Percentiles rank a stretch among this genome's conserved stretches.
Evolutionary conservation across 2,113 vertebrate genomes (phyloP).

Genomic region (Spea bombifrons): DNA sequence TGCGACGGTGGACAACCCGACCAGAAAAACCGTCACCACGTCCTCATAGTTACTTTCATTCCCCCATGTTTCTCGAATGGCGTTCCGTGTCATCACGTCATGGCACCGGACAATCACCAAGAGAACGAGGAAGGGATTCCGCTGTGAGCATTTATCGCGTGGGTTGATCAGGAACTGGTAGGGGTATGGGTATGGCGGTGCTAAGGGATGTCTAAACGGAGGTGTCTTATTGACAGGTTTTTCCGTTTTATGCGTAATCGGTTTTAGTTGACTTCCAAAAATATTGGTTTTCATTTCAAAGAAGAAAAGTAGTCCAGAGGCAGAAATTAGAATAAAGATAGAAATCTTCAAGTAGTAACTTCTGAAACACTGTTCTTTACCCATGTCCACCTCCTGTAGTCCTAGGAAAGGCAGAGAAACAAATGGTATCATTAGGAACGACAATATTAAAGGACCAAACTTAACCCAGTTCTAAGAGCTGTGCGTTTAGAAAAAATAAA

Average conservation of each 20-base stretch:
- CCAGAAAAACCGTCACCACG: conserved; percentile 32
- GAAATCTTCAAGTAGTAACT: neutral
- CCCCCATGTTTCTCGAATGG: conserved; percentile 41
- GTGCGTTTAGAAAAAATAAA: no score
- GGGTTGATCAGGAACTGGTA: conserved; percentile 68
- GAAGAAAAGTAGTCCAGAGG: neutral
- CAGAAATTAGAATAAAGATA: neutral
- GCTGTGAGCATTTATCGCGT: conserved; percentile 51
- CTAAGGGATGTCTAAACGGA: conserved; percentile 39
- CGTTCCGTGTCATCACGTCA: neutral
- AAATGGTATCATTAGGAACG: no score
- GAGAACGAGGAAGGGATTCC: conserved; percentile 70
- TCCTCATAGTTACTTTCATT: conserved; percentile 22
- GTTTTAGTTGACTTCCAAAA: neutral
- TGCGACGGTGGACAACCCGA: neutral
- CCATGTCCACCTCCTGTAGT: neutral
- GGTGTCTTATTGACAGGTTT: conserved; percentile 14
- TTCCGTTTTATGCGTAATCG: no score
- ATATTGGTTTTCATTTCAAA: neutral
- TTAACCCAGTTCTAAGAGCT: no score
- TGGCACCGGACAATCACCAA: conserved; percentile 46
- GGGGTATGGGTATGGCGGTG: conserved; percentile 54
- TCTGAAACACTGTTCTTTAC: neutral
- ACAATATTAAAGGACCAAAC: no score
- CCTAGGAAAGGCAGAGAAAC: no score